These are phyloP conservation scores for Tupaia chinensis DNA, from an alignment of 2,113 vertebrate genomes.

Conservation along the genomic window DNA sequence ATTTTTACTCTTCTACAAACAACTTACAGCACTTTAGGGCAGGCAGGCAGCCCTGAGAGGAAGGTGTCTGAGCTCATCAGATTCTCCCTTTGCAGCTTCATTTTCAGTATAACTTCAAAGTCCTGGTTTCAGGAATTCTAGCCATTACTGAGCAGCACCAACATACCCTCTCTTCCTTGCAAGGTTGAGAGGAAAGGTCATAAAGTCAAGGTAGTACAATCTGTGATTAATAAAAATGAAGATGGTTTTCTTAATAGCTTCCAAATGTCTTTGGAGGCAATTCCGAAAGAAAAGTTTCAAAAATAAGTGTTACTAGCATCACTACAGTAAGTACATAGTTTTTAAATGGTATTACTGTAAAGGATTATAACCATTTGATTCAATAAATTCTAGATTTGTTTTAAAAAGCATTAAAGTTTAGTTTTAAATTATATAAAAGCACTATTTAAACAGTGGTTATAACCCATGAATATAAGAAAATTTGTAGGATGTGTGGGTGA, in stretches of 20 bases:
- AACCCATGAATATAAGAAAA: not conserved
- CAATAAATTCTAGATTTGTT: not conserved
- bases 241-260: not conserved
- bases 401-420: slow-evolving; percentile 2
- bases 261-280: slow-evolving; percentile 15
- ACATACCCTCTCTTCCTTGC: too few relatives aligned
- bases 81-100: not conserved
- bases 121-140: not conserved
- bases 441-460: slow-evolving; percentile 23
- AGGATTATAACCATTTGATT: not conserved
- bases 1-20: not conserved
- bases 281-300: slow-evolving; percentile 38
- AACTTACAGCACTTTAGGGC: fast-evolving
- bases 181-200: not conserved
- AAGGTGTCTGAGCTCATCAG: not conserved
- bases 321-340: not conserved
- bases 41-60: not conserved
- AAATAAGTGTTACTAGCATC: not conserved
- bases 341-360: not conserved
- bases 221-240: not conserved
- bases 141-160: not conserved
- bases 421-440: slow-evolving; percentile 48
- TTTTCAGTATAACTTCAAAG: not conserved
- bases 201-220: not conserved
- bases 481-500: not conserved